A percentile compares a stretch with the other conserved stretches of the same genome.
These are phyloP conservation scores for Heliocidaris erythrogramma DNA, from an alignment of 35 echinoderm and acorn worm species.

Conservation along the genomic window DNA sequence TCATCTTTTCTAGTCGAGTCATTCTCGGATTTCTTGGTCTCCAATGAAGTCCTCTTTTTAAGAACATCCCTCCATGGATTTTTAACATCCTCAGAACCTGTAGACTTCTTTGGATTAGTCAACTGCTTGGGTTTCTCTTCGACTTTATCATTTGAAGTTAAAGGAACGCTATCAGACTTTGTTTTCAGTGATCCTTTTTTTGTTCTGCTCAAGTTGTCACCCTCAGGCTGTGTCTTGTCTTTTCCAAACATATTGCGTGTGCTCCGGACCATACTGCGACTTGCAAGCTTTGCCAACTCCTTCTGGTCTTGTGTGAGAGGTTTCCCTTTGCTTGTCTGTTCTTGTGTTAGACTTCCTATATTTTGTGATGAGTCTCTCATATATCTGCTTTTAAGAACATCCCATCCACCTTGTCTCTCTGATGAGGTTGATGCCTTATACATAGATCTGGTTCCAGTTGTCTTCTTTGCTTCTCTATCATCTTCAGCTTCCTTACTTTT, in stretches of 20 bases:
- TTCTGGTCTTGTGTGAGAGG: constrained; percentile 26
- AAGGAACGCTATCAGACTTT: neutral
- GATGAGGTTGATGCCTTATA: neutral
- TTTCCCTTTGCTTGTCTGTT: neutral
- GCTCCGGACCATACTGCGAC: constrained; percentile 26
- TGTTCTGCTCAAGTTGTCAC: neutral
- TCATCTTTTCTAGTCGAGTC: neutral
- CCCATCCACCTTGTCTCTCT: neutral
- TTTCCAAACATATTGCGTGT: constrained; percentile 23
- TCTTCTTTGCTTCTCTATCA: neutral
- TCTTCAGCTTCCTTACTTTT: neutral
- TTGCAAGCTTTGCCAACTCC: constrained; percentile 28
- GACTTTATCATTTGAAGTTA: neutral
- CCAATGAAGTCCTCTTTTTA: constrained; percentile 26
- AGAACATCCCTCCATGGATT: constrained; percentile 31
- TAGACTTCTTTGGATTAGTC: neutral
- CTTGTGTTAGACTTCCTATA: neutral
- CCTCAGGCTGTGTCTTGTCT: neutral
- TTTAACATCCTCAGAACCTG: neutral
- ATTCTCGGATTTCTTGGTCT: constrained; percentile 22
- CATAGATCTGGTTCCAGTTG: neutral
- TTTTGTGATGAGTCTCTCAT: neutral
- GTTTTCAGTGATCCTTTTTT: neutral
- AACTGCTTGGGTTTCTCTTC: neutral
- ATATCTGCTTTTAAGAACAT: neutral